Evolutionary conservation across 2,113 vertebrate species (phyloP).

Genomic region (Corapipo altera): DNA sequence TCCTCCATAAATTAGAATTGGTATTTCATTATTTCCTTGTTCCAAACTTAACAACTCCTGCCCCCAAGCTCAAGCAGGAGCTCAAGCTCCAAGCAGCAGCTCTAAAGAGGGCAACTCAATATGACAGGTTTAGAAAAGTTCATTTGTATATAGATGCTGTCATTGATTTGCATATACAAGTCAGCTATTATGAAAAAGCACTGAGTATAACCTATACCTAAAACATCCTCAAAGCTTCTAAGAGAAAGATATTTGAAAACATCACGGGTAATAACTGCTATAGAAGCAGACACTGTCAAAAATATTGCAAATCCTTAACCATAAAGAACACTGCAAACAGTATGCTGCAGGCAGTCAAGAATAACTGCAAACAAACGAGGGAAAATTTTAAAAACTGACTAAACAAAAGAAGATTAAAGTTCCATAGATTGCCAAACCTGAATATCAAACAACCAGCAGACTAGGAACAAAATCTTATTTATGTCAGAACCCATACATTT

Average conservation of each 20-base stretch:
- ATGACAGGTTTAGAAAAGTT: background rate
- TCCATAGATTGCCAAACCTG: background rate
- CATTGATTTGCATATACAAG: background rate
- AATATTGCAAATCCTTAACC: background rate
- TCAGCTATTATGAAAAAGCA: background rate
- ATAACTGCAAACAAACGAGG: background rate
- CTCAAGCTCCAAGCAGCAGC: background rate
- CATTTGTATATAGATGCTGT: background rate
- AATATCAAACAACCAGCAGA: background rate
- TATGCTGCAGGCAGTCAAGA: background rate
- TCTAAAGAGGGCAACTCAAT: background rate
- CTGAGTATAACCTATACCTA: background rate
- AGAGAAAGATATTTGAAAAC: background rate
- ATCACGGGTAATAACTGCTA: background rate
- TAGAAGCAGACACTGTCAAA: background rate
- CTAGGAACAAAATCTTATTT: background rate
- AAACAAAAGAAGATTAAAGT: background rate
- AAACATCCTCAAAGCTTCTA: background rate
- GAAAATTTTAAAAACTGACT: background rate
- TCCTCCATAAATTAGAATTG: background rate
- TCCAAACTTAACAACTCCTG: background rate
- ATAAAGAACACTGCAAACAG: background rate
- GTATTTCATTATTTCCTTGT: background rate
- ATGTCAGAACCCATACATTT: background rate
- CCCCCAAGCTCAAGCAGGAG: too few species aligned